phyloP scores from a whole-genome alignment of 1,140 invertebrate species.

The Drosophila jambulina region DNA sequence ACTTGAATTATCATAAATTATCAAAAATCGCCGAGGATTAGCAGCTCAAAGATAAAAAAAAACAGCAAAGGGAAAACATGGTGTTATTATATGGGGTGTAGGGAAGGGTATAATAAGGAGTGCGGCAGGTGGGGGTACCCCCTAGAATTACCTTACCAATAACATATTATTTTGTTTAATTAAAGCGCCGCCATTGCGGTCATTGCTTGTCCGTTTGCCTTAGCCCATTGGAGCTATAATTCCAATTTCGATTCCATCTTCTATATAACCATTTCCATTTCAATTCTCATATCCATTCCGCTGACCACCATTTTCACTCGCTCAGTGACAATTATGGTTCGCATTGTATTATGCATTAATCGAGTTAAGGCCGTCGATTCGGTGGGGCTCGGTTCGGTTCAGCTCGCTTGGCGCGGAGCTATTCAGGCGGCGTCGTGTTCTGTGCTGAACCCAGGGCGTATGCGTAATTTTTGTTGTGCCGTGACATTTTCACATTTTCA shows the following conservation, averaged over 20 bases:
- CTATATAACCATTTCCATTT: neutral
- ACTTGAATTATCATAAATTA: conserved; percentile 51
- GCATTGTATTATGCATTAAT: conserved; percentile 56
- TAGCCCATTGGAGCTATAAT: neutral
- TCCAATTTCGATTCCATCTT: neutral
- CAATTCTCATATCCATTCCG: conserved; percentile 14
- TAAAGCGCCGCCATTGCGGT: conserved; percentile 54
- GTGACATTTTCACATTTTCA: conserved; percentile 16
- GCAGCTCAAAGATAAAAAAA: conserved; percentile 25
- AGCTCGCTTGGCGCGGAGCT: conserved; percentile 19
- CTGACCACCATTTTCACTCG: conserved; percentile 20
- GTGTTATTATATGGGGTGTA: neutral
- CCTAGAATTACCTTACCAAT: conserved; percentile 52
- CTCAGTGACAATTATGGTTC: conserved; percentile 43
- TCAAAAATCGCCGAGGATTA: conserved; percentile 43
- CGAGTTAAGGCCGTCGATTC: conserved; percentile 51
- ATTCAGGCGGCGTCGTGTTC: conserved; percentile 18
- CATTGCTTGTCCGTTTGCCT: conserved; percentile 17
- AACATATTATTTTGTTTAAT: conserved; percentile 73
- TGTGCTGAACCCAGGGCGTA: conserved; percentile 22
- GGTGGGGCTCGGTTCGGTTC: conserved; percentile 30
- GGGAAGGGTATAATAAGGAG: conserved; percentile 1
- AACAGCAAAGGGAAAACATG: conserved; percentile 8
- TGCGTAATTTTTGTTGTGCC: conserved; percentile 30
- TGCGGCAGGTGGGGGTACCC: conserved; percentile 50